These are phyloP conservation scores for Drosophila pandora DNA, from an alignment of 1,140 invertebrate genomes.

Conservation along the genomic window DNA sequence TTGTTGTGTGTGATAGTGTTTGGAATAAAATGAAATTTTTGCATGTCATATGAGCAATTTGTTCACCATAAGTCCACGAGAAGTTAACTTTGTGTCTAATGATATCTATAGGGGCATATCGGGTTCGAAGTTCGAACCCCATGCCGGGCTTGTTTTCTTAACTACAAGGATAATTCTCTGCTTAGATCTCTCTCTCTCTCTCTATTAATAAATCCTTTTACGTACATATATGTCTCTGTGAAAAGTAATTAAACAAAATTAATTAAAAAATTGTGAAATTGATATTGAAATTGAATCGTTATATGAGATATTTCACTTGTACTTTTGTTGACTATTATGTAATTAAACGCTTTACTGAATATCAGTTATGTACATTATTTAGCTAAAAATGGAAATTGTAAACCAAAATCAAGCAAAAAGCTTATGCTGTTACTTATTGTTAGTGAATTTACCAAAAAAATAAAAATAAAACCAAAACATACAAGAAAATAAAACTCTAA, in stretches of 20 bases:
- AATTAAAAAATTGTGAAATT: conserved; percentile 17
- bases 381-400: conserved; percentile 49
- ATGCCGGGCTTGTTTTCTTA: conserved; percentile 40
- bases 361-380: conserved; percentile 77
- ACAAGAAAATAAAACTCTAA: conserved; percentile 37
- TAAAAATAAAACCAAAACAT: conserved; percentile 30
- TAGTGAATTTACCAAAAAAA: conserved; percentile 65
- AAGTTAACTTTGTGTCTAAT: conserved; percentile 67
- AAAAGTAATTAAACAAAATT: conserved; percentile 47
- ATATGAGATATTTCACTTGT: conserved; percentile 64
- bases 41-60: conserved; percentile 64
- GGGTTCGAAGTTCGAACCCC: conserved; percentile 6
- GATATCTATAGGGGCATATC: conserved; percentile 17
- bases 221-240: conserved; percentile 57
- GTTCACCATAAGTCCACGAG: conserved; percentile 28
- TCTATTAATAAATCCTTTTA: conserved; percentile 44
- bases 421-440: conserved; percentile 75
- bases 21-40: conserved; percentile 33
- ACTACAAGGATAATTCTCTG: conserved; percentile 41
- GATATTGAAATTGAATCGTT: conserved; percentile 50
- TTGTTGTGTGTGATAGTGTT: conserved; percentile 77
- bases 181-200: conserved; percentile 35
- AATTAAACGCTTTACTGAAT: conserved; percentile 77
- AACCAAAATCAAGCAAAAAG: conserved; percentile 49
- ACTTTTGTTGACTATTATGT: conserved; percentile 82